These are phyloP conservation scores for Mungos mungo DNA, from an alignment of 2,113 vertebrate species.

Conservation along the genomic window DNA sequence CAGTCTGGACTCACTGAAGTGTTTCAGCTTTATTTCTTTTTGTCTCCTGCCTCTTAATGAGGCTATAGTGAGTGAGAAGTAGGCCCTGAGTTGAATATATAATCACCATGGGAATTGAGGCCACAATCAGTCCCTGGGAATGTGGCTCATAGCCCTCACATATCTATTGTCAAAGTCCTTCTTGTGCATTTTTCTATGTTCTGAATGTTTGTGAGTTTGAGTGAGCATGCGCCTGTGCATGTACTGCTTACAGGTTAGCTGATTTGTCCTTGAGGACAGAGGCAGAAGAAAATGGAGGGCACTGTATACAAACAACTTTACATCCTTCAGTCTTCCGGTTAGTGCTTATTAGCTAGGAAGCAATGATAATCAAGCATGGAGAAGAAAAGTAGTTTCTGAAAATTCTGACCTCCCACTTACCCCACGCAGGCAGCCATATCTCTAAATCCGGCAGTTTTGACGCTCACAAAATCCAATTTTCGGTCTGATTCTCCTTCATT, in stretches of 20 bases:
- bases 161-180: not conserved
- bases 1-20: not conserved
- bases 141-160: not conserved
- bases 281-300: not conserved
- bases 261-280: not conserved
- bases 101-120: conserved; percentile 56
- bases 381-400: not conserved
- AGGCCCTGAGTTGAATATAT: conserved; percentile 37
- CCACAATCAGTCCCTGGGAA: not conserved
- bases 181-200: not conserved
- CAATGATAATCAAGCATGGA: not conserved
- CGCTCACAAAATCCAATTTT: not conserved
- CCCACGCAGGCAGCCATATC: not conserved
- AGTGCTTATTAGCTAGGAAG: not conserved
- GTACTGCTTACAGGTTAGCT: not conserved
- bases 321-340: not conserved
- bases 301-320: not conserved
- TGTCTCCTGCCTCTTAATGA: conserved; percentile 42
- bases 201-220: conserved; percentile 12
- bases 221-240: not conserved
- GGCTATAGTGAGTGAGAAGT: not conserved
- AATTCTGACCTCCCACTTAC: not conserved
- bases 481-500: not conserved
- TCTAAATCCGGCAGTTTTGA: not conserved
- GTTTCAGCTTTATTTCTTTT: conserved; percentile 15